Conservation (phyloP, 2,797 vertebrate genomes). For the Distichodus sexfasciatus region DNA sequence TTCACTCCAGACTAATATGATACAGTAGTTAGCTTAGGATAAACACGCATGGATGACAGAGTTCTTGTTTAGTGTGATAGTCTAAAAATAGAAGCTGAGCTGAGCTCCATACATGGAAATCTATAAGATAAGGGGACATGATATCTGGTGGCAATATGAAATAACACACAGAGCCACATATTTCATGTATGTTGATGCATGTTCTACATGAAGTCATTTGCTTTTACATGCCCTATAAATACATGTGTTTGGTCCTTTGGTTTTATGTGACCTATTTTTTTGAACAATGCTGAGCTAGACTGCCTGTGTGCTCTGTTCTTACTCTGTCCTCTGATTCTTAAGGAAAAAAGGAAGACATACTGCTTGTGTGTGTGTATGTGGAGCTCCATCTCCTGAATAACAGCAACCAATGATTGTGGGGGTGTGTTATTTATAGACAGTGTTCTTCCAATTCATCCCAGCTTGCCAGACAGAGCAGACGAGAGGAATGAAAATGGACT, state of each 20-base stretch:
- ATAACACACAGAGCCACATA: constrained; percentile 35
- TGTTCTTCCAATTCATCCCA: constrained; percentile 21
- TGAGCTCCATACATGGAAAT: constrained; percentile 32
- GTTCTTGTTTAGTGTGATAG: background rate
- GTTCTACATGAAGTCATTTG: background rate
- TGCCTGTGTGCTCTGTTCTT: constrained; percentile 19
- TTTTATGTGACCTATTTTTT: constrained; percentile 40
- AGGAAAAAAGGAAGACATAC: background rate
- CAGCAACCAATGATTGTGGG: background rate
- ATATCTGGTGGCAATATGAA: constrained; percentile 32
- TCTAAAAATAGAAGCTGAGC: constrained; percentile 21
- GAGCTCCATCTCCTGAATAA: constrained; percentile 7
- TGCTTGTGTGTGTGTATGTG: constrained; percentile 17
- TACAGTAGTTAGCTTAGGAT: constrained; percentile 12
- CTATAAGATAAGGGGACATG: constrained; percentile 30
- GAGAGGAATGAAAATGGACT: constrained; percentile 11
- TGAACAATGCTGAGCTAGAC: constrained; percentile 31
- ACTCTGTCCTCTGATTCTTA: constrained; percentile 6
- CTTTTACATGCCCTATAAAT: constrained; percentile 22
- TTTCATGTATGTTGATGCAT: constrained; percentile 10
- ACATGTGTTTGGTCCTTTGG: constrained; percentile 3
- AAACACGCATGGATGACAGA: constrained; percentile 20
- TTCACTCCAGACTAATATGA: background rate
- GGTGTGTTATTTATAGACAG: constrained; percentile 7
- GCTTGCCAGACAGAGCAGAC: constrained; percentile 14